Conservation (phyloP, 1,140 invertebrate genomes). For the Bactericera cockerelli region DNA sequence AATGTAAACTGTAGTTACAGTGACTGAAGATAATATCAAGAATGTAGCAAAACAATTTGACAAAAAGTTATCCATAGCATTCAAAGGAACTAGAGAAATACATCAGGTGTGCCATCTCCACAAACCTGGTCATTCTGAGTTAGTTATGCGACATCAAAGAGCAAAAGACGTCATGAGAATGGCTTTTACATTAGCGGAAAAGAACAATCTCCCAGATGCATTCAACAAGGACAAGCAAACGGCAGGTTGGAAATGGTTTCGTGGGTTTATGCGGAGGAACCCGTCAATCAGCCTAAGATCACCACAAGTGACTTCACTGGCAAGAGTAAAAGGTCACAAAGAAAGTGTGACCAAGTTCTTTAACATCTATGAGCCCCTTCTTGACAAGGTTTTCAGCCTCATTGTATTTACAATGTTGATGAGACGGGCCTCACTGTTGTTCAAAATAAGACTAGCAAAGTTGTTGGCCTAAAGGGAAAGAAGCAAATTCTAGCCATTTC, state of each 20-base stretch:
- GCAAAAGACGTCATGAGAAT: background rate
- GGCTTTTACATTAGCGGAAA: background rate
- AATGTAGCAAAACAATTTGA: no score
- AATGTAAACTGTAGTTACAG: no score
- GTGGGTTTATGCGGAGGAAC: conserved; percentile 29
- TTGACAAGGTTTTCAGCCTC: no score
- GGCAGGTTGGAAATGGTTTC: conserved; percentile 25
- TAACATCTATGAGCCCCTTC: conserved; percentile 10
- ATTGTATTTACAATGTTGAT: conserved; percentile 29
- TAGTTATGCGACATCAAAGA: no score
- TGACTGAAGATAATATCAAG: no score
- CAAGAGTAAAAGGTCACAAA: conserved; percentile 25
- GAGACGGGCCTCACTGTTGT: conserved; percentile 25
- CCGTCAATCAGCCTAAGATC: conserved; percentile 25
- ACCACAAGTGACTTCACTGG: conserved; percentile 29
- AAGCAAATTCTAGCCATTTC: conserved; percentile 26
- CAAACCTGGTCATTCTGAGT: no score
- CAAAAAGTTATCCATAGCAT: no score
- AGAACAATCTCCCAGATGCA: background rate
- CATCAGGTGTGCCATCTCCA: no score
- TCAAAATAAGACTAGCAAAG: conserved; percentile 21
- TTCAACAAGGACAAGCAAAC: conserved; percentile 12
- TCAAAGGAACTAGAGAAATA: no score
- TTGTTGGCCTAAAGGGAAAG: conserved; percentile 23
- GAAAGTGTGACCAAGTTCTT: conserved; percentile 24